A percentile compares a stretch with the other conserved stretches of the same genome.
phyloP scores from a whole-genome alignment of 2,888 invertebrate genomes.

The Ditula angustiorana region DNA sequence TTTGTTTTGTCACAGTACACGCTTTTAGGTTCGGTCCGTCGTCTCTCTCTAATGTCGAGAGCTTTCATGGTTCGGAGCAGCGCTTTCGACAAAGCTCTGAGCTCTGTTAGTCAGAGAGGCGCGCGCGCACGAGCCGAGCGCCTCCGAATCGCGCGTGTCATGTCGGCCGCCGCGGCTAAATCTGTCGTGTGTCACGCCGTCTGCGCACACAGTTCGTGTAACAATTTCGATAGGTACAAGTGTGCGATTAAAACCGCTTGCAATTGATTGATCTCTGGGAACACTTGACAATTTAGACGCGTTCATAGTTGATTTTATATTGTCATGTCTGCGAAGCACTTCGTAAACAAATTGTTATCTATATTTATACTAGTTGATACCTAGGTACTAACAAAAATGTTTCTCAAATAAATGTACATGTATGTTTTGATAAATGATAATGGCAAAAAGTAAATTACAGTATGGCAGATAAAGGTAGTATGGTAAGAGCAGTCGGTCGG shows the following conservation, averaged over 20 bases:
- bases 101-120: slow-evolving; percentile 70
- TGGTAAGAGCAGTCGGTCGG: slow-evolving; percentile 67
- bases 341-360: slow-evolving; percentile 18
- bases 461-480: slow-evolving; percentile 57
- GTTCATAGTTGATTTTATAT: slow-evolving; percentile 14
- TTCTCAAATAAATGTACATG: slow-evolving; percentile 26
- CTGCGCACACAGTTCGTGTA: slow-evolving; percentile 36
- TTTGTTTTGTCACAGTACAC: slow-evolving; percentile 57
- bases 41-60: slow-evolving; percentile 67
- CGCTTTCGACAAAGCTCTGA: slow-evolving; percentile 67
- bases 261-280: slow-evolving; percentile 53
- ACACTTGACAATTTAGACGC: slow-evolving; percentile 26
- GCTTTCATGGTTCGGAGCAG: slow-evolving; percentile 65
- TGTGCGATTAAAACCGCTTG: slow-evolving; percentile 47
- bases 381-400: slow-evolving; percentile 6
- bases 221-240: slow-evolving; percentile 46
- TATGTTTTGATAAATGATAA: slow-evolving; percentile 23
- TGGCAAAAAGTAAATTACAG: slow-evolving; percentile 45
- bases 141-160: slow-evolving; percentile 46
- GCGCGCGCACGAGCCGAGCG: slow-evolving; percentile 77
- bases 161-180: slow-evolving; percentile 50
- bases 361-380: slow-evolving; percentile 15
- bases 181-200: slow-evolving; percentile 56
- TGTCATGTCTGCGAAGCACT: neutral
- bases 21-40: slow-evolving; percentile 61